Base-by-base conservation (phyloP, 2,797 vertebrate genomes). In the Psittacula derbiana region DNA sequence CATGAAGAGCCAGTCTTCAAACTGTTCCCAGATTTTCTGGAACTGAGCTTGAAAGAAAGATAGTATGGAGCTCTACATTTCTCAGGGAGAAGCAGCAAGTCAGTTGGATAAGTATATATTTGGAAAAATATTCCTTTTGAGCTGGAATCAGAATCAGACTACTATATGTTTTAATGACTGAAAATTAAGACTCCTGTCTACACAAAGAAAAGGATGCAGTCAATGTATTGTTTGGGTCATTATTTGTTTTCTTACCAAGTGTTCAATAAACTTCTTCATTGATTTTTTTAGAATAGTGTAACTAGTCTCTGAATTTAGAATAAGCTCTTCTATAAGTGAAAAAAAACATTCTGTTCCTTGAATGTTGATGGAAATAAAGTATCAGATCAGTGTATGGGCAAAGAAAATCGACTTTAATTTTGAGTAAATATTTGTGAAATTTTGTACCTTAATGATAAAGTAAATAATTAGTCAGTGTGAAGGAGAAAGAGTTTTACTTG, bases 1-100 rank as follows among this genome's bases (percentile, higher is more conserved):
- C 23, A 4, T 8, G 40, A n/a, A 67, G 2, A 47, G 6, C 3
- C 30, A 78, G 3, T 11, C 40, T 85, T 91, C 23, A 58, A 30
- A 25, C 1, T 31, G 1, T 33, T 71, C 36, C 10, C 6, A 24
- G 3, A 27, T 47, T 88, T 90, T 82, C 30, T 58, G 44, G 12
- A 60, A 7, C 1, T 64, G 27, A 82, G 49, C 17, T 23, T 47
- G 20, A 76, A 36, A 41, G 28, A 57, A 88, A 57, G 14, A 16
- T 5, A 47, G 3, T 21, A 43, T 18, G 2, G 1, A 87, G 4
- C 1, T 76, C 12, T 19, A 12, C 1, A 1, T 64, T 72, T 86
- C 24, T 87, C 9, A 36, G 23, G 25, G 5, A 84, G 55, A 80
- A 73, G 9, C 11, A 88, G 2, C 8, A 55, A 53, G 19, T 36